Evolutionary conservation across 2,113 vertebrate genomes (phyloP).

Genomic region (Cryptomyrus ogoouensis): DNA sequence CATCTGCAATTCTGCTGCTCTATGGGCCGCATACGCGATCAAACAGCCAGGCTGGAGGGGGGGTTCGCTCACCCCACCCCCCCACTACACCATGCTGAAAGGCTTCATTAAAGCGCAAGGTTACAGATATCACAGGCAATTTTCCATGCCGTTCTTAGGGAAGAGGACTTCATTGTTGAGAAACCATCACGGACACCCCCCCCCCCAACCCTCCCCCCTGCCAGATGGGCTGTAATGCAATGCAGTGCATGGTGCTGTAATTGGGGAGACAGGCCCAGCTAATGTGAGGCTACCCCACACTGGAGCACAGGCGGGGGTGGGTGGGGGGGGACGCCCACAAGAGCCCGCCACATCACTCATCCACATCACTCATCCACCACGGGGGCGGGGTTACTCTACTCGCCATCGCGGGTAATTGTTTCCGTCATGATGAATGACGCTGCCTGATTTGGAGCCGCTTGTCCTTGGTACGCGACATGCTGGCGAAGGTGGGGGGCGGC

Average conservation of each 20-base stretch:
- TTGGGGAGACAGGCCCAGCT: constrained; percentile 48
- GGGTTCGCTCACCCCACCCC: constrained; percentile 28
- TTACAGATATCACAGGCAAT: constrained; percentile 55
- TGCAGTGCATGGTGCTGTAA: constrained; percentile 45
- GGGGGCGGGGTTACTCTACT: constrained; percentile 5
- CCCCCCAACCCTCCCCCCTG: background rate
- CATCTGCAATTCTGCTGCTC: constrained; percentile 33
- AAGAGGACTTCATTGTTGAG: constrained; percentile 52
- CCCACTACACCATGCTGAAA: constrained; percentile 38
- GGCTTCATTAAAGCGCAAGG: constrained; percentile 55
- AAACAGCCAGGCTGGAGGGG: constrained; percentile 29
- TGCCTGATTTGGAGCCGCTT: constrained; percentile 6
- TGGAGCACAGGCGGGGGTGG: constrained; percentile 44
- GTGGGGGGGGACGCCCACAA: background rate
- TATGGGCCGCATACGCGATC: constrained; percentile 42
- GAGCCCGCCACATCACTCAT: constrained; percentile 13
- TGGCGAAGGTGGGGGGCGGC: background rate
- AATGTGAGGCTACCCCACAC: constrained; percentile 58
- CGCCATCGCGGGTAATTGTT: constrained; percentile 17
- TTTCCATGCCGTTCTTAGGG: constrained; percentile 47
- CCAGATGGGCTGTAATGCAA: constrained; percentile 55
- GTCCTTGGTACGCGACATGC: constrained; percentile 1
- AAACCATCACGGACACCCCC: constrained; percentile 35
- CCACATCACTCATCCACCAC: background rate
- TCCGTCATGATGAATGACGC: constrained; percentile 8